Conservation (phyloP, 2,797 vertebrate species). For the Mus minutoides region DNA sequence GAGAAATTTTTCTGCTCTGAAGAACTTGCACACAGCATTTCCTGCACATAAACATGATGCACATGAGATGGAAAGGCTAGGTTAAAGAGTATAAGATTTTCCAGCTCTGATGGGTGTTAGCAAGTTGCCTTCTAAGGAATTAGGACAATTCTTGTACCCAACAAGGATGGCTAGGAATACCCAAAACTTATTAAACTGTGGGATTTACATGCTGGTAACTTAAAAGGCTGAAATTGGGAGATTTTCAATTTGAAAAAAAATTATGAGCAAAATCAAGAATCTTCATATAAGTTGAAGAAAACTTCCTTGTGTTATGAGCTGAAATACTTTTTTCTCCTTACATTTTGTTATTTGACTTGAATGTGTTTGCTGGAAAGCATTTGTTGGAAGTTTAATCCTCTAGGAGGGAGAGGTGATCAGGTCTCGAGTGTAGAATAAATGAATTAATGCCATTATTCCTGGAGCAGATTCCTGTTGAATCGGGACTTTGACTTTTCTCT, state of each 20-base stretch:
- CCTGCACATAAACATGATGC: not conserved
- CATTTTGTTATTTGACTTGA: not conserved
- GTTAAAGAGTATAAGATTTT: not conserved
- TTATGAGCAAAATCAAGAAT: not conserved
- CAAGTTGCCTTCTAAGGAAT: not conserved
- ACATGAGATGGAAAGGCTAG: not conserved
- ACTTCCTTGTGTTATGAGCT: not conserved
- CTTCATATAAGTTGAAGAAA: not conserved
- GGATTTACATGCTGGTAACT: not conserved
- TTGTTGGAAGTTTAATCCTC: not conserved
- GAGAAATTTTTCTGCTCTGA: not conserved
- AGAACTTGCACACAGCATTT: not conserved
- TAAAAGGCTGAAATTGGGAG: not conserved
- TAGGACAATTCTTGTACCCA: not conserved
- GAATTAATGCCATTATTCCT: not conserved
- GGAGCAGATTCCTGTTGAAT: not conserved
- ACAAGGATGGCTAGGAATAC: not conserved
- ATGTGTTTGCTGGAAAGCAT: not conserved
- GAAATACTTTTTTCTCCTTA: not conserved
- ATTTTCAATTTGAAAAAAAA: not conserved
- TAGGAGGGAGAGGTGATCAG: not conserved
- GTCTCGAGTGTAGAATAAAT: not conserved
- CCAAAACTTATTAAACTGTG: not conserved
- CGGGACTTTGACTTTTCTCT: too few species aligned
- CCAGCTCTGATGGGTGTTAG: not conserved